These are phyloP conservation scores for Prionchulus punctatus DNA, from an alignment of 2,888 invertebrate genomes.

Conservation along the genomic window DNA sequence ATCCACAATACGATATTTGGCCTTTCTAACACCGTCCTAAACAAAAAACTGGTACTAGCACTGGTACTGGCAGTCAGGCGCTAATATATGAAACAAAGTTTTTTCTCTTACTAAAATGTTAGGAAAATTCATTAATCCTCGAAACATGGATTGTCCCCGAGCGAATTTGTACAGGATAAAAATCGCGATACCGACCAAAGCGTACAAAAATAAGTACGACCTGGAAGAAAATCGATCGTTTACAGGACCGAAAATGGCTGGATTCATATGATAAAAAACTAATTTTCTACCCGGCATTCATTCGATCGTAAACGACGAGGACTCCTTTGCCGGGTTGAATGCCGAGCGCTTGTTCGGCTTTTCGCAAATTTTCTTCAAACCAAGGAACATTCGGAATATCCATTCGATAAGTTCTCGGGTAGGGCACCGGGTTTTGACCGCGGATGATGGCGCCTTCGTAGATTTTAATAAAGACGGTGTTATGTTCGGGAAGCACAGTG, in stretches of 20 bases:
- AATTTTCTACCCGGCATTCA: slow-evolving; percentile 50
- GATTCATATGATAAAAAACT: no score
- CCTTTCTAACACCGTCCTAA: slow-evolving; percentile 49
- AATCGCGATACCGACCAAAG: no score
- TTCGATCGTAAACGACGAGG: slow-evolving; percentile 64
- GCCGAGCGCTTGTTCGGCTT: slow-evolving; percentile 61
- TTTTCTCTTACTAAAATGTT: no score
- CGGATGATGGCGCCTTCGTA: not conserved
- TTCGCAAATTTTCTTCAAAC: slow-evolving; percentile 75
- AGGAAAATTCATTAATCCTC: no score
- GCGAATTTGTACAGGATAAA: not conserved
- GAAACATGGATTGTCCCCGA: no score
- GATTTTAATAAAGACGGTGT: not conserved
- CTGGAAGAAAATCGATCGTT: no score
- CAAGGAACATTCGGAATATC: slow-evolving; percentile 63
- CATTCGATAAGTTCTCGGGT: slow-evolving; percentile 48
- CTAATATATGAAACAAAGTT: no score
- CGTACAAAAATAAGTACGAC: no score
- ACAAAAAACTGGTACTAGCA: slow-evolving; percentile 4
- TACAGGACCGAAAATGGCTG: no score
- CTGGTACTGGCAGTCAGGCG: not conserved
- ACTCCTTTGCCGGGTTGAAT: slow-evolving; percentile 58
- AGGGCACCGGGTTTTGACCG: not conserved
- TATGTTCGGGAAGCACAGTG: not conserved
- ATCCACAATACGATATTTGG: slow-evolving; percentile 79